phyloP scores from a whole-genome alignment of 92 coral and sea anemone genomes.

The Umimayanthus kanabou region DNA sequence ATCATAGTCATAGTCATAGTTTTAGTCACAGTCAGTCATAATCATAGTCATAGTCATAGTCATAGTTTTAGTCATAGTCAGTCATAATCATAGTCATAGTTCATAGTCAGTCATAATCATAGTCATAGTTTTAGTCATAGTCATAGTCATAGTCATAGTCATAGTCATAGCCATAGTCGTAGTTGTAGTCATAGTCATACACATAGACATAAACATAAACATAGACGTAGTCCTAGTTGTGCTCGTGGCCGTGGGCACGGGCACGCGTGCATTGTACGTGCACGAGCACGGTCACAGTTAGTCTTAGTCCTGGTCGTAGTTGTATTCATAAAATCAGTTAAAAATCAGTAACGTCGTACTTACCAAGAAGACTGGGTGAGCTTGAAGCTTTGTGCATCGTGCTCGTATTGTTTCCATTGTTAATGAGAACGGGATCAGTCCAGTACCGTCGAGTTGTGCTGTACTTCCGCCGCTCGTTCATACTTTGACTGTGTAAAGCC shows the following conservation, averaged over 20 bases:
- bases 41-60: neutral
- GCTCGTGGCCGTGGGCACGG: neutral
- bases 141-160: too few relatives aligned
- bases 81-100: neutral
- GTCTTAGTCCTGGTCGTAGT: neutral
- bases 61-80: neutral
- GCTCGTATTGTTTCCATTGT: conserved; percentile 41
- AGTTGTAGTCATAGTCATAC: too few relatives aligned
- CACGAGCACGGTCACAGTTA: neutral
- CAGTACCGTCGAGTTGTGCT: conserved; percentile 77
- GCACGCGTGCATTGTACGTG: neutral
- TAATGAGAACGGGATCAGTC: conserved; percentile 59
- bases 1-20: neutral
- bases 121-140: too few relatives aligned
- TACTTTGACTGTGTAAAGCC: conserved; percentile 62
- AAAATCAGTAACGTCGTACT: conserved; percentile 5
- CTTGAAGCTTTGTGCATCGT: conserved; percentile 73
- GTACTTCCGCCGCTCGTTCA: conserved; percentile 72
- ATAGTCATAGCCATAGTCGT: too few relatives aligned
- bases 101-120: too few relatives aligned
- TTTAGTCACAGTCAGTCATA: neutral
- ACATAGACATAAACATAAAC: too few relatives aligned
- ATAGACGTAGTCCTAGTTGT: neutral
- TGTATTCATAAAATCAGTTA: neutral
- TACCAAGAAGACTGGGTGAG: conserved; percentile 81